These are phyloP conservation scores for Lasioglossum marginatum DNA, from an alignment of 2,888 invertebrate genomes.

Conservation along the genomic window DNA sequence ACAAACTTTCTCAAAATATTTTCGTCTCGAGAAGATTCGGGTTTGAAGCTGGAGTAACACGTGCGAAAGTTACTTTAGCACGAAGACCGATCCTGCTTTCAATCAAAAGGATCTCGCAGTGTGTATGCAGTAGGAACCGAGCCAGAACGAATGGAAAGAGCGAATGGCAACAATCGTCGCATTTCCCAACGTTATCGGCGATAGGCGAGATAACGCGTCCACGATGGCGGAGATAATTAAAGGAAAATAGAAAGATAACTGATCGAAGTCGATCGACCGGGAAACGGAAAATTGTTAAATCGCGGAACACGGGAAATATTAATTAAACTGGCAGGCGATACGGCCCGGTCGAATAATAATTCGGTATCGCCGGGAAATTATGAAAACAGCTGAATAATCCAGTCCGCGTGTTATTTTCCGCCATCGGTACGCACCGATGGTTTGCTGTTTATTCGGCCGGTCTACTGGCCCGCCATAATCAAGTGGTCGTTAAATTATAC, in stretches of 20 bases:
- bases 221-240: neutral
- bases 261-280: conserved; percentile 22
- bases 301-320: conserved; percentile 27
- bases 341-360: conserved; percentile 39
- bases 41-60: neutral
- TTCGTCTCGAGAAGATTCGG: neutral
- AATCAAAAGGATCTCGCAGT: neutral
- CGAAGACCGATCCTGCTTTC: neutral
- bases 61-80: neutral
- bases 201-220: neutral
- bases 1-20: too few species aligned
- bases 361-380: conserved; percentile 28
- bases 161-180: neutral
- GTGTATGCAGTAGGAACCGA: neutral
- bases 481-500: neutral
- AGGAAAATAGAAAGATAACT: conserved; percentile 34
- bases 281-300: conserved; percentile 23
- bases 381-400: conserved; percentile 49
- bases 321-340: conserved; percentile 34
- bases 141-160: neutral
- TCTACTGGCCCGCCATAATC: neutral
- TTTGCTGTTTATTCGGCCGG: neutral
- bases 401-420: conserved; percentile 35
- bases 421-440: neutral
- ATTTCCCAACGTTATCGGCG: neutral